A percentile compares a stretch with the other conserved stretches of the same genome.
Evolutionary conservation across 1,140 invertebrate species (phyloP).

Genomic region (Euura saliciscinereae): DNA sequence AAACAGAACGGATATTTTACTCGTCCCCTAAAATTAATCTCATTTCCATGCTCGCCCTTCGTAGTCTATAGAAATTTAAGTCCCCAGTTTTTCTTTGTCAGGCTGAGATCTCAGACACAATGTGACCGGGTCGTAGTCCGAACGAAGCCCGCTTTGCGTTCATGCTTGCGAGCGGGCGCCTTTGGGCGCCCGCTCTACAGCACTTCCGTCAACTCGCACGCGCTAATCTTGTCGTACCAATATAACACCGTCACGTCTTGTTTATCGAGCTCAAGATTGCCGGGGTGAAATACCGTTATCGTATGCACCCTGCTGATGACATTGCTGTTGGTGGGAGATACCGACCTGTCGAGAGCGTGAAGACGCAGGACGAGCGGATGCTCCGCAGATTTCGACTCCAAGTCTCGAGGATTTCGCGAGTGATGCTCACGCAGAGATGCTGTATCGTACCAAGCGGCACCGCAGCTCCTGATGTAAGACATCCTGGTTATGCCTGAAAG

Average conservation of each 20-base stretch:
- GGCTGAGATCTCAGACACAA: too few species aligned
- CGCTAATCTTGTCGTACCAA: too few species aligned
- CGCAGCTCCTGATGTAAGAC: slow-evolving; percentile 30
- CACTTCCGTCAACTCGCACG: too few species aligned
- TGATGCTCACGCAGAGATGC: slow-evolving; percentile 24
- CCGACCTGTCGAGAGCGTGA: slow-evolving; percentile 32
- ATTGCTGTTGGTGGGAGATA: background rate
- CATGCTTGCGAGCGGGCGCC: too few species aligned
- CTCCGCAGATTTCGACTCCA: background rate
- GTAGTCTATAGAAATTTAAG: too few species aligned
- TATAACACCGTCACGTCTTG: background rate
- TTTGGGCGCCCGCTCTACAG: too few species aligned
- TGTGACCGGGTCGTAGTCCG: too few species aligned
- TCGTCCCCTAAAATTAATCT: too few species aligned
- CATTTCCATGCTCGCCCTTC: too few species aligned
- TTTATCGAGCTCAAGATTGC: background rate
- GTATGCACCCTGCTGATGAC: background rate
- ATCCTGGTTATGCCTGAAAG: slow-evolving; percentile 27
- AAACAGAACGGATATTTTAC: too few species aligned
- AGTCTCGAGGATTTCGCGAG: slow-evolving; percentile 18
- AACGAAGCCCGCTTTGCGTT: too few species aligned
- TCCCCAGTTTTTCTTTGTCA: too few species aligned
- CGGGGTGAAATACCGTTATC: background rate
- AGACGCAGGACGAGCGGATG: slow-evolving; percentile 25
- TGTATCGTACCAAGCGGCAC: slow-evolving; percentile 29